These are phyloP conservation scores for Aphidius gifuensis DNA, from an alignment of 1,140 invertebrate genomes.

Conservation along the genomic window DNA sequence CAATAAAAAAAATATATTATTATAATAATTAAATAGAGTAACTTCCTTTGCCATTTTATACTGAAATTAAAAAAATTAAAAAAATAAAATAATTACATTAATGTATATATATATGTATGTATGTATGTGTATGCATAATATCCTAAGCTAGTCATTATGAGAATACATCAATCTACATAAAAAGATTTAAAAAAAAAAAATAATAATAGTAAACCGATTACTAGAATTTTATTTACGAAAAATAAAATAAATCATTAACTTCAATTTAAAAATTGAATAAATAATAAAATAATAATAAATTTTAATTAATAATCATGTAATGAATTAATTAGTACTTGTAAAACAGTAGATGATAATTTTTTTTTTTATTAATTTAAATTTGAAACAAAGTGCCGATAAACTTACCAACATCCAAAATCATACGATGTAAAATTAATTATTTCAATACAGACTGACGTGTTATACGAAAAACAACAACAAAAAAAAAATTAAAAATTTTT, in stretches of 20 bases:
- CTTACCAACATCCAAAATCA: conserved; percentile 8
- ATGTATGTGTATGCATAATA: conserved; percentile 43
- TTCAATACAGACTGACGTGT: conserved; percentile 18
- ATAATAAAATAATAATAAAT: background rate
- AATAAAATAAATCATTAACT: background rate
- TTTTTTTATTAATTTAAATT: background rate
- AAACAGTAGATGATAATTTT: too few relatives aligned
- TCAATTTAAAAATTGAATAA: conserved; percentile 1
- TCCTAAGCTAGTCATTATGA: conserved; percentile 47
- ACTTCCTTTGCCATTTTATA: conserved; percentile 22
- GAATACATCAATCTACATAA: conserved; percentile 34
- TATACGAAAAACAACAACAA: background rate
- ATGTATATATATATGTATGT: too few relatives aligned
- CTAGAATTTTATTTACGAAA: too few relatives aligned
- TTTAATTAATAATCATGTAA: conserved; percentile 4
- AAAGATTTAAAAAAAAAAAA: background rate
- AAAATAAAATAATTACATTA: conserved; percentile 8
- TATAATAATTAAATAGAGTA: conserved; percentile 1
- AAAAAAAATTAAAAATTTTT: background rate
- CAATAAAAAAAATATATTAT: too few relatives aligned
- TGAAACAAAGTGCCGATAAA: conserved; percentile 9
- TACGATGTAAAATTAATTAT: conserved; percentile 5
- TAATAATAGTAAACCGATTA: background rate
- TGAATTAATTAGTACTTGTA: background rate
- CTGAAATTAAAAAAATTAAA: conserved; percentile 10